A percentile compares a stretch with the other conserved stretches of the same genome.
Evolutionary conservation across 2,888 invertebrate genomes (phyloP).

Genomic region (Xestia sexstrigata): DNA sequence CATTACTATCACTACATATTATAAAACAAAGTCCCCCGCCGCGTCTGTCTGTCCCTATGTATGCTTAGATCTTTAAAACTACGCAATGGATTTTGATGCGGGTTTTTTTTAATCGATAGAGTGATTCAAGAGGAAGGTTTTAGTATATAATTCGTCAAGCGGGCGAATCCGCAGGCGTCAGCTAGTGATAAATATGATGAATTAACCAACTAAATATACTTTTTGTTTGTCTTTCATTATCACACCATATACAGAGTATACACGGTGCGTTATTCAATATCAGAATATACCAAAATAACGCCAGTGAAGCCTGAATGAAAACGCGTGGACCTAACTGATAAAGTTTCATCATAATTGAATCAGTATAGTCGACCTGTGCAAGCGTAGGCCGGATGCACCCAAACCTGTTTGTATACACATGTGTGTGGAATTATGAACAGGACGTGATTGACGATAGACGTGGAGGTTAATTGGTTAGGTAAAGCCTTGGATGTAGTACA

Average conservation of each 20-base stretch:
- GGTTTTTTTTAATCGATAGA: too few relatives aligned
- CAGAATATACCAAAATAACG: background rate
- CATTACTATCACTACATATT: too few relatives aligned
- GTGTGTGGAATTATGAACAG: background rate
- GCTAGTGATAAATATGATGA: too few relatives aligned
- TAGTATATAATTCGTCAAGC: too few relatives aligned
- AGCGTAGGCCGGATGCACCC: background rate
- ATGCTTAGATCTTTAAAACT: too few relatives aligned
- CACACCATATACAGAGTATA: background rate
- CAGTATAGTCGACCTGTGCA: background rate
- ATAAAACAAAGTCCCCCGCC: too few relatives aligned
- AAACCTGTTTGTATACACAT: background rate
- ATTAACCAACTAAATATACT: background rate
- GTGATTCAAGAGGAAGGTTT: too few relatives aligned
- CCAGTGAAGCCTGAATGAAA: slow-evolving; percentile 11
- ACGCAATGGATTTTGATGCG: too few relatives aligned
- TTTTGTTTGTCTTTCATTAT: slow-evolving; percentile 1
- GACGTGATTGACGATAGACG: background rate
- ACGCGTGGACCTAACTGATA: background rate
- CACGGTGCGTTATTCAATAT: background rate
- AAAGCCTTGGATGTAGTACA: background rate
- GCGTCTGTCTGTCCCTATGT: too few relatives aligned
- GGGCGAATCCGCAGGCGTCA: too few relatives aligned
- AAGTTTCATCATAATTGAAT: slow-evolving; percentile 28
- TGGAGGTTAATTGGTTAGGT: background rate